Percentiles rank a stretch among this genome's conserved stretches.
Conservation (phyloP, 1,140 invertebrate genomes). For the Kradibia gibbosae region DNA sequence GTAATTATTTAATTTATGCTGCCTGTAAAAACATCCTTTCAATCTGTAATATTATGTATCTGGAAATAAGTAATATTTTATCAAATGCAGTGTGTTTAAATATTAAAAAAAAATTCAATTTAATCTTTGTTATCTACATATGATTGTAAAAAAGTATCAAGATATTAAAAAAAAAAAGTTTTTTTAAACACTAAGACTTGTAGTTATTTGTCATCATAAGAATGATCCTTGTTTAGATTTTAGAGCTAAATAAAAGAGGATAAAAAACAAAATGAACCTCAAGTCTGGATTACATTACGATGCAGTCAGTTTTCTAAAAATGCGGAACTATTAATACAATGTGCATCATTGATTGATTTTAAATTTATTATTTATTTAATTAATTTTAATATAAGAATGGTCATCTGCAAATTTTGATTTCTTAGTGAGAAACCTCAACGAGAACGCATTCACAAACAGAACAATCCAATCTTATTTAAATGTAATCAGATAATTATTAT, state of each 20-base stretch:
- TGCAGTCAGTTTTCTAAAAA: conserved; percentile 22
- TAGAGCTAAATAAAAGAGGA: not conserved
- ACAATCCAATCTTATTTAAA: too few relatives aligned
- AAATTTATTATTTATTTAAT: conserved; percentile 39
- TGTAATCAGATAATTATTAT: too few relatives aligned
- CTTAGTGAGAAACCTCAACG: too few relatives aligned
- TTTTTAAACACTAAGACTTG: not conserved
- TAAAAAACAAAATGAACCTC: not conserved
- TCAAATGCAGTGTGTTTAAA: not conserved
- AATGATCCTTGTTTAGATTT: conserved; percentile 21
- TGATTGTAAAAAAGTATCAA: conserved; percentile 32
- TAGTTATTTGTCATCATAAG: conserved; percentile 40
- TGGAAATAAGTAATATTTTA: too few relatives aligned
- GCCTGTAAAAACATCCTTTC: too few relatives aligned
- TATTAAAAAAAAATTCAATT: conserved; percentile 33
- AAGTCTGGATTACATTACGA: conserved; percentile 27
- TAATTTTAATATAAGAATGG: conserved; percentile 25
- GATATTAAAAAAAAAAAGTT: conserved; percentile 13
- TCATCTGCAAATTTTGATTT: too few relatives aligned
- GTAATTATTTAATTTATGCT: too few relatives aligned
- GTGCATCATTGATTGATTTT: conserved; percentile 31
- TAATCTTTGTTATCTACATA: conserved; percentile 40
- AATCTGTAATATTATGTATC: too few relatives aligned
- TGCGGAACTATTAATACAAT: conserved; percentile 18
- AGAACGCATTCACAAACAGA: too few relatives aligned